Percentiles rank a stretch among this genome's conserved stretches.
These are phyloP conservation scores for Sula dactylatra DNA, from an alignment of 2,113 vertebrate species.

Conservation along the genomic window DNA sequence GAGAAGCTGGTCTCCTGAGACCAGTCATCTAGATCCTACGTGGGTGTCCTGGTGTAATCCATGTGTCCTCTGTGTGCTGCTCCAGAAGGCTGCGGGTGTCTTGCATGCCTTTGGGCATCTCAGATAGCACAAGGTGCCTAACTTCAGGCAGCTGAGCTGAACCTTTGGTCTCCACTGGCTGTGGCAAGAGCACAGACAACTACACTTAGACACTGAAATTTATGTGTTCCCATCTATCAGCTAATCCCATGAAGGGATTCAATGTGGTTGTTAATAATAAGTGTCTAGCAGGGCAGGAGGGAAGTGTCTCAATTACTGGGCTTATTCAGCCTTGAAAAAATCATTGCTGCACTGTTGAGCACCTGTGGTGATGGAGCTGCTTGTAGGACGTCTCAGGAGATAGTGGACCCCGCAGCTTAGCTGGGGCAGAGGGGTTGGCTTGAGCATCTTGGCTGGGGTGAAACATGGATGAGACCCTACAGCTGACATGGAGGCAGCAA, in stretches of 20 bases:
- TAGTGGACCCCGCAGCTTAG: not conserved
- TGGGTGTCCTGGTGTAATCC: not conserved
- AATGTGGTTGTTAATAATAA: not conserved
- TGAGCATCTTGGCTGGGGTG: not conserved
- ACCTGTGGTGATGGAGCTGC: rapidly evolving
- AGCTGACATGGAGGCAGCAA: not conserved
- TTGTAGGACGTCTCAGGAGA: not conserved
- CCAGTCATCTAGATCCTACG: not conserved
- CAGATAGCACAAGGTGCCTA: not conserved
- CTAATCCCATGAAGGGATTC: not conserved
- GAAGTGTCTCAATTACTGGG: not conserved
- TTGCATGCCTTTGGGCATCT: not conserved
- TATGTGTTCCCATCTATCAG: not conserved
- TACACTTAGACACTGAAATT: not conserved
- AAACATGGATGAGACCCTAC: not conserved
- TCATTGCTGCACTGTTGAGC: not conserved
- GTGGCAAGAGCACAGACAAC: not conserved
- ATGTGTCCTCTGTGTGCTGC: not conserved
- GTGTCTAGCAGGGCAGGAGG: not conserved
- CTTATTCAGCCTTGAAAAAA: not conserved
- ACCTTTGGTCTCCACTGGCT: not conserved
- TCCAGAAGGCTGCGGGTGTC: not conserved
- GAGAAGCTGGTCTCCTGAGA: not conserved
- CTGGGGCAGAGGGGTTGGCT: not conserved
- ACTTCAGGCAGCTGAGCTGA: not conserved